phyloP scores from a whole-genome alignment of 2,113 vertebrate genomes.

The Megaleporinus macrocephalus region DNA sequence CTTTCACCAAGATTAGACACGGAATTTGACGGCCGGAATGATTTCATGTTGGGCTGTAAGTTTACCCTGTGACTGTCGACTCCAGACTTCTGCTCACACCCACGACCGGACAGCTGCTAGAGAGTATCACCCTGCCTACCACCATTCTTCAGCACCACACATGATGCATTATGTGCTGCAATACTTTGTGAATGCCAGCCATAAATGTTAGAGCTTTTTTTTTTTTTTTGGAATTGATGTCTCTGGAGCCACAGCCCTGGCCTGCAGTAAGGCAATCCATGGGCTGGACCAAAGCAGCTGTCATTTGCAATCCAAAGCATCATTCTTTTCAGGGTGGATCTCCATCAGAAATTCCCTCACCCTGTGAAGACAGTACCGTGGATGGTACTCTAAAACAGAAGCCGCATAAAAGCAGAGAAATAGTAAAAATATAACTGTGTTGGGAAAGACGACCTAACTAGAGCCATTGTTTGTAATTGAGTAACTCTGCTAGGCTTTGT shows the following conservation, averaged over 20 bases:
- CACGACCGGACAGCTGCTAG: constrained; percentile 5
- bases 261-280: background rate
- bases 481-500: background rate
- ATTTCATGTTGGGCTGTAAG: background rate
- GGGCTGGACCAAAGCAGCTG: background rate
- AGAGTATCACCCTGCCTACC: constrained; percentile 7
- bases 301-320: constrained; percentile 2
- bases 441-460: background rate
- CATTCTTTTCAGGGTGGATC: background rate
- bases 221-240: background rate
- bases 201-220: constrained; percentile 2
- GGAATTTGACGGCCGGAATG: constrained; percentile 2
- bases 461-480: too few species aligned
- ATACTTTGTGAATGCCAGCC: constrained; percentile 8
- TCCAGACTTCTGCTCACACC: constrained; percentile 6
- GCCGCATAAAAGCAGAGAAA: background rate
- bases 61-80: background rate
- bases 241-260: background rate
- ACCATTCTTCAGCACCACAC: background rate
- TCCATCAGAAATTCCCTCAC: background rate
- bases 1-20: constrained; percentile 31
- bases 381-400: background rate
- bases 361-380: background rate
- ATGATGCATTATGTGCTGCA: background rate
- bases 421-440: background rate